Conservation (phyloP, 2,797 vertebrate species). For the Buceros bicornis region DNA sequence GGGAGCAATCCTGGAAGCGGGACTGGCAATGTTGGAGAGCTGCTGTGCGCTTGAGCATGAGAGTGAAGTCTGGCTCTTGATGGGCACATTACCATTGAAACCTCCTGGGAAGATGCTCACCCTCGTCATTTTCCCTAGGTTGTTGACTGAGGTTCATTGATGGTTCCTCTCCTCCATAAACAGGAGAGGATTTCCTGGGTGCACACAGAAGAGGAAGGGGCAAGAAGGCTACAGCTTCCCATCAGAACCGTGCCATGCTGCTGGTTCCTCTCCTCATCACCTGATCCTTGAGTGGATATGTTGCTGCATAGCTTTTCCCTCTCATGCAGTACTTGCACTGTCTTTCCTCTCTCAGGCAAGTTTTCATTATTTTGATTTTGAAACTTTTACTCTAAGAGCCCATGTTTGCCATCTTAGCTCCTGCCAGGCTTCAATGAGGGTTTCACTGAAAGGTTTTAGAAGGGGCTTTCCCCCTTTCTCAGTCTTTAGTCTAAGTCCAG, state of each 20-base stretch:
- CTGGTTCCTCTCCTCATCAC: not conserved
- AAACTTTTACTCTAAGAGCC: not conserved
- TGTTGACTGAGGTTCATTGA: not conserved
- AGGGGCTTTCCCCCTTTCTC: not conserved
- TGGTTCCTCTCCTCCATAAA: not conserved
- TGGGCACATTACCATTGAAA: accelerated
- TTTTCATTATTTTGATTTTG: not conserved
- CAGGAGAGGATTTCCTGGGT: not conserved
- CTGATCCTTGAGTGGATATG: accelerated
- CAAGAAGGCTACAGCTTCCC: not conserved
- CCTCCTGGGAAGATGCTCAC: not conserved
- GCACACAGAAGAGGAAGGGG: not conserved
- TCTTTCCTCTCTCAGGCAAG: not conserved
- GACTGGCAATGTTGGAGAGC: not conserved
- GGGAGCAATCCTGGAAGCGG: not conserved
- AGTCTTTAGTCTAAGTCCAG: not conserved
- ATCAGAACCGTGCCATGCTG: not conserved
- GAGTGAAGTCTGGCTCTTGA: not conserved
- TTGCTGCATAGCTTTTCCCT: not conserved
- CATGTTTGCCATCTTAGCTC: not conserved
- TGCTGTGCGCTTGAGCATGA: not conserved
- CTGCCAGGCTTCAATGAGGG: not conserved
- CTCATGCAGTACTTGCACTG: too few relatives aligned
- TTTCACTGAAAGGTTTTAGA: too few relatives aligned
- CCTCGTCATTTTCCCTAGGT: not conserved